Base-by-base conservation (phyloP, 2,797 vertebrate genomes). In the Sebastes iracundus region DNA sequence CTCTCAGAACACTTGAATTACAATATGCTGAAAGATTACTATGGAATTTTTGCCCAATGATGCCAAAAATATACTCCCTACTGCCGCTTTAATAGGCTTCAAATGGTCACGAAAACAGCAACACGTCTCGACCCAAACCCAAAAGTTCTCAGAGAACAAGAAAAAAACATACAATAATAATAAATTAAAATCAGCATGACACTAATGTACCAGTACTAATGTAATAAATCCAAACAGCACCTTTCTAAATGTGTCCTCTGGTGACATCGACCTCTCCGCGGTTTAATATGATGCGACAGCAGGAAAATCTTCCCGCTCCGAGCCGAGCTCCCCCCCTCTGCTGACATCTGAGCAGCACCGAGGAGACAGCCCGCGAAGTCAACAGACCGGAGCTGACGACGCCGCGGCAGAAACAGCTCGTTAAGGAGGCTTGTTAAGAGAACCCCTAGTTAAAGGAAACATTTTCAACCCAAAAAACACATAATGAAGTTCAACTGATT, bases 321-420 rank as follows among this genome's bases (percentile, higher is more conserved):
- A 72, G 76, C 76, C 13, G 30, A 79, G 61, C 20, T 67, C 22
- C 53, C 14, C 11, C 16, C 42, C 52, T 59, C 63, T 6, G 68
- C 82, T 71, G 82, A 59, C 77, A 70, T 69, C 25, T 70, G 83
- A 82, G 80, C 78, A 70, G 73, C 89, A 82, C 72, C 75, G 5
- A 32, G 67, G 70, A 35, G 68, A 66, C 75, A 53, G 61, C 30
- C 70, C 25, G 65, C 68, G 18, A 13, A 86, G 79, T 46, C 77
- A 77, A 73, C 78, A 62, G 58, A 76, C 35, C 52, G 10, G 20
- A 10, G 20, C 60, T 49, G 79, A 79, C 72, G 20, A 42, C 1
- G 0, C 7, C 3, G 5, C 2, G 6, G 13, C 62, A 66, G 46
- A 32, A 38, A 61, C 49, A 27, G 65, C 84, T 88, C 18, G 56